phyloP scores from a whole-genome alignment of 2,797 vertebrate species.

The Sparus aurata region DNA sequence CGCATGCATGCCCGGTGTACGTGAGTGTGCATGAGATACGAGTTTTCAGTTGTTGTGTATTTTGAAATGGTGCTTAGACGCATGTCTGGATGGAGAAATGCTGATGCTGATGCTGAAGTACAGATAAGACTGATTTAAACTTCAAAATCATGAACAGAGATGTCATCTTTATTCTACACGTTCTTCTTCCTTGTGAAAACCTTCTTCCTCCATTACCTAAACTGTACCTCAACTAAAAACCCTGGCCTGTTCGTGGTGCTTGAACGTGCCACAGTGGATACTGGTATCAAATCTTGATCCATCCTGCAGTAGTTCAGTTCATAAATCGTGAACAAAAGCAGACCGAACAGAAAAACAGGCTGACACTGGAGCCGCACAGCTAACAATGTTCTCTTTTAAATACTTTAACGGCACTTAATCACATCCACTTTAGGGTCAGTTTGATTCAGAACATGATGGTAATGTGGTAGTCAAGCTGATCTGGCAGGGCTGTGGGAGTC shows the following conservation, averaged over 20 bases:
- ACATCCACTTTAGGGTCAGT: neutral
- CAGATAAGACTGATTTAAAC: no score
- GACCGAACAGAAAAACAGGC: neutral
- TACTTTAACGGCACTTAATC: neutral
- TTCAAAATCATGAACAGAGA: no score
- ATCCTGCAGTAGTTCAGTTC: neutral
- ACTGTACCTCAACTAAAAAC: neutral
- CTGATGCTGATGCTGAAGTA: no score
- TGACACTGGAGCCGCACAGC: neutral
- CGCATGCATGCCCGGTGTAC: no score
- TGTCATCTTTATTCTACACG: neutral
- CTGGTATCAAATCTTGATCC: neutral
- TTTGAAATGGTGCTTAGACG: no score
- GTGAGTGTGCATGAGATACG: no score
- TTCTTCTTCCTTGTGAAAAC: neutral
- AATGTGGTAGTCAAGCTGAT: constrained; percentile 6
- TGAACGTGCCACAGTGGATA: no score
- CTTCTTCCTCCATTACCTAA: neutral
- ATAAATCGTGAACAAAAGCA: neutral
- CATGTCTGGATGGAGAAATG: no score
- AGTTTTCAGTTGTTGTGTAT: no score
- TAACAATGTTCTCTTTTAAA: neutral
- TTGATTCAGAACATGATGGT: neutral
- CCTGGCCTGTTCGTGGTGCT: neutral
- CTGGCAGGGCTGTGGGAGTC: neutral